Base-by-base conservation (phyloP, 2,888 invertebrate species). In the Seladonia tumulorum region DNA sequence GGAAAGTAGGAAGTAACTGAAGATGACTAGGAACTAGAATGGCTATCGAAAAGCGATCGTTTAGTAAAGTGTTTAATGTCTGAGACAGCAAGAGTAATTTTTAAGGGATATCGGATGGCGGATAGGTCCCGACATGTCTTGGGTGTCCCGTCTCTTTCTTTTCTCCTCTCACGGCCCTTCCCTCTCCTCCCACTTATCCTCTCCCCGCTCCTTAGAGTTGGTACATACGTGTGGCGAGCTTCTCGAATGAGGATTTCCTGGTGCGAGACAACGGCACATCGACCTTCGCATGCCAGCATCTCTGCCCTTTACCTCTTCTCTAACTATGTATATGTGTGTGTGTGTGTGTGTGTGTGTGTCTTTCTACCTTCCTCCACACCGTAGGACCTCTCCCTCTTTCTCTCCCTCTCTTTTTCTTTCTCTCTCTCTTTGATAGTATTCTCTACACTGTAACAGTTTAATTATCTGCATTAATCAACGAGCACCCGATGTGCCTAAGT, bases 281-380 rank as follows among this genome's bases (percentile, higher is more conserved):
- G 88, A 89, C 88, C 89, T 89, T 89, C 89, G 89, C 88, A 82
- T 92, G 92, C 93, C 92, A 91, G 92, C 91, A 92, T 91, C 91
- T 66, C n/a, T 60, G 14, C 47, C 39, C 53, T 47, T 78, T 70
- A 57, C 42, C 63, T 63, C 63, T 45, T 66, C 53, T 16, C 8
- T 2, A 0, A 42, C 66, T 22, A 10, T 22, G 22, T 49, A 5
- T 49, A 5, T 47, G 47, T 47, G 16, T 47, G 47, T 16, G 16
- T 47, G 45, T 45, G 45, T 45, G 45, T 47, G 14, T 47, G 4
- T 16, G 16, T 5, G 14, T 12, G 7, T 39, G 22, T 16, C 47
- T 57, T 66, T 8, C 29, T 25, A 22, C 35, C n/a, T 57, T n/a
- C 47, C 18, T n/a, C 25, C 35, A 35, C 35, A 35, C 35, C 35